Evolutionary conservation across 1,140 invertebrate genomes (phyloP).

Genomic region (Agrypnia vestita): DNA sequence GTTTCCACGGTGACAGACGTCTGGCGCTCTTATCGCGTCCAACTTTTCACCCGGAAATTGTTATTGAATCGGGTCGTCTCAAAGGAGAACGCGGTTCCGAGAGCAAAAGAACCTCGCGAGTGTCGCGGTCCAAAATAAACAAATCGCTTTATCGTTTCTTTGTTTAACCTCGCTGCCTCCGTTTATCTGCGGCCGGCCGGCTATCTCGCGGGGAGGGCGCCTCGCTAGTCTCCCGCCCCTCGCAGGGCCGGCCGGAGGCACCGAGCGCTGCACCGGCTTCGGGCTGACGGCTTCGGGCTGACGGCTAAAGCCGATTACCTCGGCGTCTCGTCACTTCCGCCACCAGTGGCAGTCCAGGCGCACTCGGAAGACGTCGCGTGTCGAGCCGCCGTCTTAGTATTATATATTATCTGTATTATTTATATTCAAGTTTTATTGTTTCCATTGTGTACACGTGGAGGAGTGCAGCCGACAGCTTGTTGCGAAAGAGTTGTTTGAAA

Average conservation of each 20-base stretch:
- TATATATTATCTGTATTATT: not conserved
- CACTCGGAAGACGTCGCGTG: no score
- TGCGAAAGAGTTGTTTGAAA: conserved; percentile 20
- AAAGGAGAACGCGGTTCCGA: no score
- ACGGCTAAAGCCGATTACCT: conserved; percentile 21
- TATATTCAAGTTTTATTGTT: not conserved
- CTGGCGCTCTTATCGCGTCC: conserved; percentile 21
- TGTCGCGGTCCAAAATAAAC: no score
- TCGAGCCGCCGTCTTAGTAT: not conserved
- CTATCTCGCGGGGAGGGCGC: not conserved
- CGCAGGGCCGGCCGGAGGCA: not conserved
- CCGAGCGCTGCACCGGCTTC: not conserved
- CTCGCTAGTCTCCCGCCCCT: not conserved
- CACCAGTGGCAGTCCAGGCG: no score
- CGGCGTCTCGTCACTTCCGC: conserved; percentile 7
- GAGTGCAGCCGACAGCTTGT: conserved; percentile 5
- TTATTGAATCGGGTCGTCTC: no score
- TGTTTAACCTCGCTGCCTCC: conserved; percentile 1
- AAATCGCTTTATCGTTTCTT: not conserved
- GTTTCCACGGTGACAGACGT: conserved; percentile 24
- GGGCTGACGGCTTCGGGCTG: not conserved
- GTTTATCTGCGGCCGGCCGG: not conserved
- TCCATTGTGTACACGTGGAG: conserved; percentile 4
- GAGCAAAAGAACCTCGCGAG: no score
- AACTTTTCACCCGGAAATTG: conserved; percentile 25